Percentiles rank a stretch among this genome's conserved stretches.
phyloP scores from a whole-genome alignment of 1,140 invertebrate genomes.

The Acromyrmex echinatior region DNA sequence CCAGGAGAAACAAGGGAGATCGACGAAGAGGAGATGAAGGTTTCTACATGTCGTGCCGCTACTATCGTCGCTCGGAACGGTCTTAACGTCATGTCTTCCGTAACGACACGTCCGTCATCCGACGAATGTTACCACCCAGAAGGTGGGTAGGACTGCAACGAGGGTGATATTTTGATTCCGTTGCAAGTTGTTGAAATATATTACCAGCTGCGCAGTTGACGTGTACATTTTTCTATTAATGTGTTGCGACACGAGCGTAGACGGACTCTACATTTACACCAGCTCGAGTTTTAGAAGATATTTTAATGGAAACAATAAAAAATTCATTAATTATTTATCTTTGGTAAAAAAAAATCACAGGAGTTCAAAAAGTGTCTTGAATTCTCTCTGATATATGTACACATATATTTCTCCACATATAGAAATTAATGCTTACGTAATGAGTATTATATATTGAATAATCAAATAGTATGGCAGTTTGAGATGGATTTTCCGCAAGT shows the following conservation, averaged over 20 bases:
- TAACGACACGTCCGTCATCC: slow-evolving; percentile 64
- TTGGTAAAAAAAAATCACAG: neutral
- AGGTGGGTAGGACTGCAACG: slow-evolving; percentile 19
- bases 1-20: slow-evolving; percentile 37
- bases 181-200: slow-evolving; percentile 51
- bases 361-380: neutral
- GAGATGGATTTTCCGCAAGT: neutral
- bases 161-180: slow-evolving; percentile 51
- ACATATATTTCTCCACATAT: neutral
- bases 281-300: neutral
- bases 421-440: neutral
- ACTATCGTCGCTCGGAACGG: slow-evolving; percentile 32
- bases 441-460: neutral
- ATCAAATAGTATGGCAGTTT: neutral
- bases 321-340: slow-evolving; percentile 14
- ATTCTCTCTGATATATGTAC: neutral
- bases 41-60: slow-evolving; percentile 30
- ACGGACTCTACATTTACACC: neutral
- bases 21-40: slow-evolving; percentile 30
- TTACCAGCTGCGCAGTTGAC: slow-evolving; percentile 29
- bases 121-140: slow-evolving; percentile 54
- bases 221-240: slow-evolving; percentile 15
- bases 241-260: neutral
- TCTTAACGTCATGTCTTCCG: slow-evolving; percentile 63
- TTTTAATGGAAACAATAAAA: neutral